Evolutionary conservation across 2,888 invertebrate species (phyloP).

Genomic region (Amaurobius ferox): DNA sequence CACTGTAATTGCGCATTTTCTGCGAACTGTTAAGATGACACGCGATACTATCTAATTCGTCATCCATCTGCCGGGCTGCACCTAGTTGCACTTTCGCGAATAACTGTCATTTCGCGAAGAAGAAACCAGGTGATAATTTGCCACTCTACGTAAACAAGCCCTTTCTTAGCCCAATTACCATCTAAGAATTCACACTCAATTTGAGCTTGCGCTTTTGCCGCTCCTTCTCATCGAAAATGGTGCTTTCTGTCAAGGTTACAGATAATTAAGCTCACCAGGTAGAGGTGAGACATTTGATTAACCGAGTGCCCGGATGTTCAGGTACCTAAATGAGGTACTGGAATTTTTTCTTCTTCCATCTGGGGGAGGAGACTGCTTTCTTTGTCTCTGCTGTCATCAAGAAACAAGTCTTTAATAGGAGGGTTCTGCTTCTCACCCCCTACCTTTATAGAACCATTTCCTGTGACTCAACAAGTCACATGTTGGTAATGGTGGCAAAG

Average conservation of each 20-base stretch:
- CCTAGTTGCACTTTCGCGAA: neutral
- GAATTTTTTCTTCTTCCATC: slow-evolving; percentile 8
- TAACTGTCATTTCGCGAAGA: neutral
- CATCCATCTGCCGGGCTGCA: too few species aligned
- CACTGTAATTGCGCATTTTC: neutral
- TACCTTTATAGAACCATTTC: slow-evolving; percentile 48
- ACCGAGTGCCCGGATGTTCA: slow-evolving; percentile 45
- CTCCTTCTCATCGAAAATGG: slow-evolving; percentile 26
- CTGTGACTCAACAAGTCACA: slow-evolving; percentile 40
- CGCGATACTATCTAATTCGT: neutral
- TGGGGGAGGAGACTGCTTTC: neutral
- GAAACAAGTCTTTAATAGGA: slow-evolving; percentile 40
- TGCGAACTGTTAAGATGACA: neutral
- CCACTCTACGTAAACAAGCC: neutral
- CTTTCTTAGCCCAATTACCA: neutral
- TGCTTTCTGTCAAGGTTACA: slow-evolving; percentile 39
- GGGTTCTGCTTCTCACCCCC: slow-evolving; percentile 9
- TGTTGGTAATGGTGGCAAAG: slow-evolving; percentile 32
- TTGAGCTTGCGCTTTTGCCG: neutral
- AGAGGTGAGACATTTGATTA: slow-evolving; percentile 63
- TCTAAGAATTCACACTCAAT: neutral
- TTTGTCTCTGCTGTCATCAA: slow-evolving; percentile 57
- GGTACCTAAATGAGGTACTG: slow-evolving; percentile 22
- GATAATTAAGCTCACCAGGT: slow-evolving; percentile 52
- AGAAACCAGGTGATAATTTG: neutral